Evolutionary conservation across 2,888 invertebrate genomes (phyloP).

Genomic region (Nemurella pictetii): DNA sequence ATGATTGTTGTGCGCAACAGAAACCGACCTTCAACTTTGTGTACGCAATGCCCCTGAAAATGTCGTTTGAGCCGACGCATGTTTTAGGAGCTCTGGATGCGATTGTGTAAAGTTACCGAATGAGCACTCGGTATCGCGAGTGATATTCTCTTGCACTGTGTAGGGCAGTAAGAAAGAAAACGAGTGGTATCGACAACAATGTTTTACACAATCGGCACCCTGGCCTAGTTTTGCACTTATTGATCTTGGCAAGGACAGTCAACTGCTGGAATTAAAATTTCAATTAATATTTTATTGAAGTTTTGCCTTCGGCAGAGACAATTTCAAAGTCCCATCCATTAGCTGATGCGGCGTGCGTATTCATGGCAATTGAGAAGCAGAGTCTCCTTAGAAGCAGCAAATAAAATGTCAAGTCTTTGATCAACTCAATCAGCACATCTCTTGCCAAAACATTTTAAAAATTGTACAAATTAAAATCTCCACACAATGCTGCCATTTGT

Average conservation of each 20-base stretch:
- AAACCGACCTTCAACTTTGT: neutral
- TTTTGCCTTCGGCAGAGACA: neutral
- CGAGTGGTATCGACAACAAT: no score
- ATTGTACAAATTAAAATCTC: neutral
- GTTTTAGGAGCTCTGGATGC: neutral
- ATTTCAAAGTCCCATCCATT: neutral
- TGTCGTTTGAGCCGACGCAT: neutral
- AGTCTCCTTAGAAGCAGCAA: neutral
- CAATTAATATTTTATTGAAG: neutral
- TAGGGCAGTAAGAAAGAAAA: no score
- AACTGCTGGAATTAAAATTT: neutral
- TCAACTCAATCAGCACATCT: neutral
- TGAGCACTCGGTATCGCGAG: no score
- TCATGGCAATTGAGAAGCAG: neutral
- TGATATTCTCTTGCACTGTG: no score
- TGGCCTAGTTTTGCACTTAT: neutral
- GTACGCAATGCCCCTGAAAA: neutral
- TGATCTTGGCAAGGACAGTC: neutral
- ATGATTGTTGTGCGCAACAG: constrained; percentile 12
- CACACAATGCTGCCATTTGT: neutral
- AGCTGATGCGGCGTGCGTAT: neutral
- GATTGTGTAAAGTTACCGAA: no score
- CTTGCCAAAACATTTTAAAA: neutral
- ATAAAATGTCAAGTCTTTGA: neutral
- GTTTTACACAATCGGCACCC: no score